Evolutionary conservation across 2,888 invertebrate species (phyloP).

Genomic region (Tenthredo mesomela): DNA sequence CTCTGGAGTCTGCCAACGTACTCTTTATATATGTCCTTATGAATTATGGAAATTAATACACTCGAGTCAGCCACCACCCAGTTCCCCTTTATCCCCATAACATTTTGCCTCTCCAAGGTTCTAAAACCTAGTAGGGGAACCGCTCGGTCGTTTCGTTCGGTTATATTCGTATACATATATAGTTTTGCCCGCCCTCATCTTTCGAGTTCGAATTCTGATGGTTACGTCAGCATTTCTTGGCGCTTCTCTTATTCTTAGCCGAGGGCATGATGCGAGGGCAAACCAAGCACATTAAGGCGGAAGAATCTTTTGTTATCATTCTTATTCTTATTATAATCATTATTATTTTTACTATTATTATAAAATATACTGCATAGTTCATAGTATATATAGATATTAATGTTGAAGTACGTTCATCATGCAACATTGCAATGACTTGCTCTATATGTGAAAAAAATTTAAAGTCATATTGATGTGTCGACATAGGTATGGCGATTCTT

Average conservation of each 20-base stretch:
- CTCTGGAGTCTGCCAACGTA: conserved; percentile 37
- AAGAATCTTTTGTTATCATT: conserved; percentile 31
- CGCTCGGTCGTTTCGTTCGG: background rate
- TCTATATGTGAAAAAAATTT: no score
- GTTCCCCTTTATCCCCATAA: conserved; percentile 43
- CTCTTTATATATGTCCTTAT: conserved; percentile 55
- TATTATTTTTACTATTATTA: conserved; percentile 7
- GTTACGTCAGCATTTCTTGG: conserved; percentile 52
- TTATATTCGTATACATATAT: conserved; percentile 5
- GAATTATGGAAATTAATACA: conserved; percentile 67
- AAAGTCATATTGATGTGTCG: no score
- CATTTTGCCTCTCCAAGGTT: conserved; percentile 26
- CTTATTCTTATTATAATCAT: background rate
- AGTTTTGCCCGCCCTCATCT: conserved; percentile 44
- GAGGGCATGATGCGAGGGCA: conserved; percentile 1
- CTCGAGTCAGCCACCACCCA: conserved; percentile 53
- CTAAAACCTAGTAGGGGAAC: conserved; percentile 24
- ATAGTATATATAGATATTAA: no score
- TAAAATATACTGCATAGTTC: no score
- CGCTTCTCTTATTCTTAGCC: conserved; percentile 5
- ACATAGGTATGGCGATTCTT: no score
- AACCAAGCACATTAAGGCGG: background rate
- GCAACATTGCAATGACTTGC: background rate
- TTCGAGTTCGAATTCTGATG: conserved; percentile 45
- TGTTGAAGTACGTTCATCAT: background rate